Conservation (phyloP, 2,797 vertebrate species). For the Triplophysa yarkandensis region DNA sequence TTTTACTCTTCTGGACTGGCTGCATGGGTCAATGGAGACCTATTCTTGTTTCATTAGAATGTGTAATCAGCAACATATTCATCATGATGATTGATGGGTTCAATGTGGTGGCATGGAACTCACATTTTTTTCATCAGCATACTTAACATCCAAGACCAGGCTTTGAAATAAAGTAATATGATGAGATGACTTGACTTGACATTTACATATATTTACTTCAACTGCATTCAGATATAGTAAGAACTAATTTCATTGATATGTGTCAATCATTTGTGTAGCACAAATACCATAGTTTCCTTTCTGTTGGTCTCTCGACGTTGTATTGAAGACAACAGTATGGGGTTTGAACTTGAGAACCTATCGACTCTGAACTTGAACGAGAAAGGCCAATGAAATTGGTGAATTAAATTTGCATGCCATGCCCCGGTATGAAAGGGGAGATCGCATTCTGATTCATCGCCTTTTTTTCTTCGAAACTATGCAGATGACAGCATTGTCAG, state of each 20-base stretch:
- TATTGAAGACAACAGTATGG: too few species aligned
- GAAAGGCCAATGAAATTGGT: too few species aligned
- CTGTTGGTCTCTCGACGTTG: too few species aligned
- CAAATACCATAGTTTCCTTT: too few species aligned
- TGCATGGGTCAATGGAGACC: slow-evolving; percentile 22
- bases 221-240: neutral
- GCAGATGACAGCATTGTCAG: too few species aligned
- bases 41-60: slow-evolving; percentile 65
- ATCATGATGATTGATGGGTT: slow-evolving; percentile 65
- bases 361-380: too few species aligned
- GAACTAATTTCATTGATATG: neutral
- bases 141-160: neutral
- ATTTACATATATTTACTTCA: slow-evolving; percentile 31
- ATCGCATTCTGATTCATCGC: too few species aligned
- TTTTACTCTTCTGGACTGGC: slow-evolving; percentile 13
- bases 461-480: too few species aligned
- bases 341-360: too few species aligned
- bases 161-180: neutral
- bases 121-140: slow-evolving; percentile 49
- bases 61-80: slow-evolving; percentile 61
- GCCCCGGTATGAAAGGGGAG: too few species aligned
- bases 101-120: slow-evolving; percentile 47
- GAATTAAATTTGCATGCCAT: too few species aligned
- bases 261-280: too few species aligned
- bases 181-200: slow-evolving; percentile 16